These are phyloP conservation scores for Steinernema scapterisci DNA, from an alignment of 2,888 invertebrate species.

Conservation along the genomic window DNA sequence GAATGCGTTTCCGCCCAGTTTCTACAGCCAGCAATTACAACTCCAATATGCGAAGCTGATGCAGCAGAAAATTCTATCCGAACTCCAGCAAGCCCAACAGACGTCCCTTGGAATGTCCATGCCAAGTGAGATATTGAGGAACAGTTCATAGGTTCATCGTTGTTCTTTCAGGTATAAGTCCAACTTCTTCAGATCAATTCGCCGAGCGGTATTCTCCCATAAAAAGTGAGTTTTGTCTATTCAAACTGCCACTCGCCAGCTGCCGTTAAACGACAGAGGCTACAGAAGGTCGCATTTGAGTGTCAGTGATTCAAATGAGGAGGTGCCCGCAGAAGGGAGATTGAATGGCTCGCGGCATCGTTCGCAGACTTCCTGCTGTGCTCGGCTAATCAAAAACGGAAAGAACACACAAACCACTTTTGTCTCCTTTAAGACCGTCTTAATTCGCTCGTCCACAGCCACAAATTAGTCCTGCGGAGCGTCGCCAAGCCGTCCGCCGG, in stretches of 20 bases:
- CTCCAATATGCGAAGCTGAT: neutral
- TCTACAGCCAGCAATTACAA: neutral
- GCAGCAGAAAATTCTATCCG: neutral
- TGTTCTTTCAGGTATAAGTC: neutral
- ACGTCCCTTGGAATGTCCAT: neutral
- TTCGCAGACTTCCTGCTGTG: constrained; percentile 19
- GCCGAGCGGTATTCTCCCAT: neutral
- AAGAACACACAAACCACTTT: too few species aligned
- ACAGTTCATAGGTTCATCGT: too few species aligned
- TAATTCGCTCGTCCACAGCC: too few species aligned
- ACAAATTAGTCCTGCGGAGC: too few species aligned
- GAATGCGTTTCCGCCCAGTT: neutral
- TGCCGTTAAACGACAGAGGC: neutral
- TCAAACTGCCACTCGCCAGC: neutral
- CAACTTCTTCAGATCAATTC: neutral
- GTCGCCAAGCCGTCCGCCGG: too few species aligned
- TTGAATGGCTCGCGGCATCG: constrained; percentile 10
- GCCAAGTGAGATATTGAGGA: too few species aligned
- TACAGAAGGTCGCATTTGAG: neutral
- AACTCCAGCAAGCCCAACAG: neutral
- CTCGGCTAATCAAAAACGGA: neutral
- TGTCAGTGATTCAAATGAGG: neutral
- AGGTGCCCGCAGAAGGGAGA: neutral
- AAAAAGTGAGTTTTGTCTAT: neutral
- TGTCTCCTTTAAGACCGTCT: too few species aligned